Percentiles rank a stretch among this genome's conserved stretches.
Conservation (phyloP, 1,140 invertebrate species). For the Conus ventricosus region DNA sequence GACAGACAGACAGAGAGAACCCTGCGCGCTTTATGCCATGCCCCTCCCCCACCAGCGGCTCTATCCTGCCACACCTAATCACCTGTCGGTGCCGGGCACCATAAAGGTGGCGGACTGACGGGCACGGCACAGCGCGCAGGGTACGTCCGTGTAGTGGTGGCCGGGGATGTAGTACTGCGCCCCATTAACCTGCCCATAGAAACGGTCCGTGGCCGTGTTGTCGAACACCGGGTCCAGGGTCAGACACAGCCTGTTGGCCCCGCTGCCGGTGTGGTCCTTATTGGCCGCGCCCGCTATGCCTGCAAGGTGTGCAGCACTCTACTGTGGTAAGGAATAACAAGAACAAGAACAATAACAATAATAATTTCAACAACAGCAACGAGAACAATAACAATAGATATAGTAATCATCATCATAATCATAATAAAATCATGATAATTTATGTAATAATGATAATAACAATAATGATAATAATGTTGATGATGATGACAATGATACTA, state of each 20-base stretch:
- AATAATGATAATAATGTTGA: too few species aligned
- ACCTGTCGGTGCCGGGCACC: constrained; percentile 24
- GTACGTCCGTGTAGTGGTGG: constrained; percentile 23
- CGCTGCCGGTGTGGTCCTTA: constrained; percentile 17
- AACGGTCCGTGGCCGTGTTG: background rate
- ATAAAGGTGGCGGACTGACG: constrained; percentile 27
- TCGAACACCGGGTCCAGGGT: constrained; percentile 40
- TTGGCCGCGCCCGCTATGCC: constrained; percentile 42
- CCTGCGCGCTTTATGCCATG: too few species aligned
- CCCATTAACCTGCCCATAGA: constrained; percentile 24
- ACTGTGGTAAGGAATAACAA: too few species aligned
- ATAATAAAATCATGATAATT: too few species aligned
- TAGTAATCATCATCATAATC: too few species aligned
- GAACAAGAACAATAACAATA: background rate
- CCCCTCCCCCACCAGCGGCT: too few species aligned
- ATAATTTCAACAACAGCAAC: background rate
- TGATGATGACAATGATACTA: too few species aligned
- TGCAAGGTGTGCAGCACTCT: background rate
- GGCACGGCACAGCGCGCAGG: constrained; percentile 25
- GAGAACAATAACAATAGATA: too few species aligned
- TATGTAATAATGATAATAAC: too few species aligned
- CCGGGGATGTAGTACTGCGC: constrained; percentile 23
- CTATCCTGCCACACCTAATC: background rate
- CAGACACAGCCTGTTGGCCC: constrained; percentile 45
- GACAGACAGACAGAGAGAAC: too few species aligned